Evolutionary conservation across 2,888 invertebrate genomes (phyloP), one percentile per base, ranked within the genome.

Genomic region (Himalopsyche anomala): DNA sequence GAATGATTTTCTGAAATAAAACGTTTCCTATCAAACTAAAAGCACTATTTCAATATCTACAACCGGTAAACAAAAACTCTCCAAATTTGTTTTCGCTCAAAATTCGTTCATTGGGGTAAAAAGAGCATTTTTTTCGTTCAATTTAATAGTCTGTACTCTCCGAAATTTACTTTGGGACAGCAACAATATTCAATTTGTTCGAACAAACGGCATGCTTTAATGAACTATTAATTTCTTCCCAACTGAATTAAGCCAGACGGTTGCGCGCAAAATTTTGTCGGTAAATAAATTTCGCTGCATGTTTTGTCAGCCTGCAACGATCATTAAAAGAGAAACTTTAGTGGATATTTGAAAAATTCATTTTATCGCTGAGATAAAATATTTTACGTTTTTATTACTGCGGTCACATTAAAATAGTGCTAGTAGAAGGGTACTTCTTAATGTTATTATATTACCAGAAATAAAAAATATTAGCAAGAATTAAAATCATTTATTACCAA

Each of bases 221-320:
- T 80, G 80, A 80, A 80, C 80, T 80, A 80, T 80, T 80, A 80
- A 80, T 80, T 80, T 42, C 40, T 80, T 80, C 80, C 28, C 38
- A 80, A 12, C 17, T 19, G 80, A 17, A 80, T 36, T 15, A 80
- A n/a, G 19, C 28, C 19, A 74, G 38, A 38, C 74, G 19, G 8
- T 80, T 80, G 28, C 12, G n/a, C 38, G 19, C 9, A 80, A 80
- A 80, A 42, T 80, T 40, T 19, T 42, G 42, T 17, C 62, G 62
- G 28, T 62, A 62, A 62, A 62, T 62, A 28, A 62, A 62, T 62
- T 62, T 11, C 62, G 19, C 56, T 62, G 19, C 8, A 62, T 28
- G 62, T 62, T 62, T 62, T 62, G 8, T 28, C 19, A 62, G 62
- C 11, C 62, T 62, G 62, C 19, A 62, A 62, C 28, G 8, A 8